Base-by-base conservation (phyloP, 2,888 invertebrate genomes). In the Amblyteles armatorius region DNA sequence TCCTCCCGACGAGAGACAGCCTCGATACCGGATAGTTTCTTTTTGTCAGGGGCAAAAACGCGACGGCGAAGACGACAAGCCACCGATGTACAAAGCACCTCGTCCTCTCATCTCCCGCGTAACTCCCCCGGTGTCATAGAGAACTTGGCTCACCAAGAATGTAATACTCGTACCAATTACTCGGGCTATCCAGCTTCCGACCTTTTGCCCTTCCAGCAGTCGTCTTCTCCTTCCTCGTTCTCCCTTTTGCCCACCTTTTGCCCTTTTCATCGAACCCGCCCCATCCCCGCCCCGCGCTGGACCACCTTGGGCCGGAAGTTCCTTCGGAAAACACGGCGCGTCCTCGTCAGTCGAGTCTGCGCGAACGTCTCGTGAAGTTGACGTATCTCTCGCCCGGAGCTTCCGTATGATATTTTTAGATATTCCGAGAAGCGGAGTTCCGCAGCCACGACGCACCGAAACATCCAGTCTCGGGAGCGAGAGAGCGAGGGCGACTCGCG, bases 121-220 rank as follows among this genome's bases (percentile, higher is more conserved):
- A 63, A n/a, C 33, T 22, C 36, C 0, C 52, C 13, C 65, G 16
- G 5, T 40, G 74, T 36, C 55, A 44, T 57, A 36, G 77, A 29
- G 77, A 88, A 78, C 74, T 79, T 36, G 86, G 89, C 88, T 91
- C 90, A 90, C 90, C 90, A 92, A 90, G 92, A 92, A 92, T 92
- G 91, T 91, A 92, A 92, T 92, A 92, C 89, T 86, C 50, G 89
- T 89, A 91, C 91, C 92, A 92, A 92, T 92, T 92, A 92, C 92
- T 90, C 82, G 88, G 82, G 87, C 79, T 87, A 83, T 79, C 84
- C 78, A 84, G 80, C 83, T 40, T 73, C 40, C 29, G 72, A 79
- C 72, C 63, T 36, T 65, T 65, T 65, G 36, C 36, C 16, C 22
- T n/a, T 2, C 29, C 63, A 52, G n/a, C 22, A 6, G 44, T 3